These are phyloP conservation scores for Pecten maximus DNA, from an alignment of 2,888 invertebrate genomes.

Conservation along the genomic window DNA sequence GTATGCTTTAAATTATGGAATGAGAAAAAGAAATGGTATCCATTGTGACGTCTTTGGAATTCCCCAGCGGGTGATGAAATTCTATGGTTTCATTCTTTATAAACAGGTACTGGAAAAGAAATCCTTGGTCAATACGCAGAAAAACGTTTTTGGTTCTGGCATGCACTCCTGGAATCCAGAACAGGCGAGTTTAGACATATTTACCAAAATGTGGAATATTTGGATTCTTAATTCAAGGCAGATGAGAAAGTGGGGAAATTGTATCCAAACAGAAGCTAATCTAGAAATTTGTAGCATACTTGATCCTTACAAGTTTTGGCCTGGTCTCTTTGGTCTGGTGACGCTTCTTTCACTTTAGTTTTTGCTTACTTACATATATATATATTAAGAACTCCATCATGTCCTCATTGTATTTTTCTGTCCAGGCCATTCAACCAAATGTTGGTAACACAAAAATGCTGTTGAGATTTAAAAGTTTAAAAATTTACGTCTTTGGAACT, in stretches of 20 bases:
- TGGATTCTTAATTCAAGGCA: not conserved
- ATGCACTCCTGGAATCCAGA: slow-evolving; percentile 16
- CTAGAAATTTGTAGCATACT: not conserved
- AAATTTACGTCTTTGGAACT: not conserved
- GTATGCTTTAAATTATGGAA: slow-evolving; percentile 2
- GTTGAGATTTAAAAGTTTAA: not conserved
- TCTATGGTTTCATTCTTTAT: slow-evolving; percentile 35
- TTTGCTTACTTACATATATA: not conserved
- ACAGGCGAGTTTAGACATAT: slow-evolving; percentile 35
- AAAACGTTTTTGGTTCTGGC: slow-evolving; percentile 33
- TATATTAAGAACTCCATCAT: not conserved
- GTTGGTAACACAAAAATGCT: not conserved
- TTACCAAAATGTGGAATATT: not conserved
- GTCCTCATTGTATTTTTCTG: not conserved
- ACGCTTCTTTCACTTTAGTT: slow-evolving; percentile 19
- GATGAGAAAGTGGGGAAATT: not conserved
- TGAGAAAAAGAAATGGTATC: not conserved
- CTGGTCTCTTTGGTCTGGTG: slow-evolving; percentile 6
- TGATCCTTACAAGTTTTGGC: slow-evolving; percentile 29
- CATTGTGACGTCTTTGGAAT: slow-evolving; percentile 12
- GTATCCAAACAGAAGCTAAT: not conserved
- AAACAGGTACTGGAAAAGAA: slow-evolving; percentile 35
- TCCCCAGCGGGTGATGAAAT: slow-evolving; percentile 20
- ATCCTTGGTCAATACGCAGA: slow-evolving; percentile 26
- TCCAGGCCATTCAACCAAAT: not conserved